Evolutionary conservation across 2,113 vertebrate genomes (phyloP).

Genomic region (Butastur rufipennis): DNA sequence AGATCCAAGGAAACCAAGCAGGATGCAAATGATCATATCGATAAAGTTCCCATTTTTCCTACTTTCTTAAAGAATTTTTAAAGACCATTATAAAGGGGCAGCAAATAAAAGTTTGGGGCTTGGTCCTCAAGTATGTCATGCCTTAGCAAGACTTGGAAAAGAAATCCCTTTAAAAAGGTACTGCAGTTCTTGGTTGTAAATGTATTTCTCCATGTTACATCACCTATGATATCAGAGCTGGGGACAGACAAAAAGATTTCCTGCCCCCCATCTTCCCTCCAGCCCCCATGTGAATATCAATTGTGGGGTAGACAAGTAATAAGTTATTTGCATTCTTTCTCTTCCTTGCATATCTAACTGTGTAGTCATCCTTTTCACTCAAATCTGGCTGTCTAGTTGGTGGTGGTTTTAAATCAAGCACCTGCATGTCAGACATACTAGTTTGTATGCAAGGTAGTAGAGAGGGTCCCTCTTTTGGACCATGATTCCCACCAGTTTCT

Average conservation of each 20-base stretch:
- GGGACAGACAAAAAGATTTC: neutral
- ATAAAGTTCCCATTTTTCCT: neutral
- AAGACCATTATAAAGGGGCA: neutral
- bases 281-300: neutral
- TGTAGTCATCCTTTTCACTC: neutral
- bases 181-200: neutral
- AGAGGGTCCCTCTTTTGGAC: neutral
- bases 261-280: accelerated
- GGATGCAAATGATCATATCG: neutral
- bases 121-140: neutral
- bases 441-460: neutral
- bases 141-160: neutral
- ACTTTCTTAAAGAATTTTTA: neutral
- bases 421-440: neutral
- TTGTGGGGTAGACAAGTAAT: neutral
- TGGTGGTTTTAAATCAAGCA: neutral
- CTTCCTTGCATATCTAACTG: neutral
- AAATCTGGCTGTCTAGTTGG: neutral
- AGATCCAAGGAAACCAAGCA: neutral
- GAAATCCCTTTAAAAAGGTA: neutral
- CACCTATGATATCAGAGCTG: neutral
- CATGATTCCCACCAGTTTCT: neutral
- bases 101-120: neutral
- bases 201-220: neutral
- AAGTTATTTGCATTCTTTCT: neutral